Evolutionary conservation across 37 sponge, comb jelly and placozoan species (phyloP).

Genomic region (Lycopodina hypogea): DNA sequence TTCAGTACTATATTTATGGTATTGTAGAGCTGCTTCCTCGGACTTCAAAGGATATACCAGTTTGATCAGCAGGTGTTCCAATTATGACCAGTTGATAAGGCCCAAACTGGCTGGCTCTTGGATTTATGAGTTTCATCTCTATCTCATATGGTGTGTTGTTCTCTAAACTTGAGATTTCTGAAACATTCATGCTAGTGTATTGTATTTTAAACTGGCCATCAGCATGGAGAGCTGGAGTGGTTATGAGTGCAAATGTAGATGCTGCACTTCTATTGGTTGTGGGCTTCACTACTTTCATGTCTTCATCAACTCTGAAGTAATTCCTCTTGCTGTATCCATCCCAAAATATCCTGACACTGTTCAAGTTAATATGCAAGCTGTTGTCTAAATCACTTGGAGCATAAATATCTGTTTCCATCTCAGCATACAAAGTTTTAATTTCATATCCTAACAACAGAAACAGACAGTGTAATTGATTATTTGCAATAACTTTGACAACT

Average conservation of each 20-base stretch:
- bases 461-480: too few relatives aligned
- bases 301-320: neutral
- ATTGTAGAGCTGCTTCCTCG: too few relatives aligned
- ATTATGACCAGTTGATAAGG: too few relatives aligned
- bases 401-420: neutral
- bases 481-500: too few relatives aligned
- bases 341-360: neutral
- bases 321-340: neutral
- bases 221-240: neutral
- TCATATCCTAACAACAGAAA: neutral
- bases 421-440: neutral
- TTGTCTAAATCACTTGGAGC: neutral
- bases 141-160: too few relatives aligned
- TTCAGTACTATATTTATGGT: too few relatives aligned
- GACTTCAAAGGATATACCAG: too few relatives aligned
- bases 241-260: neutral
- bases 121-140: too few relatives aligned
- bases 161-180: too few relatives aligned
- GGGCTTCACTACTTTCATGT: neutral
- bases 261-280: slow-evolving; percentile 2
- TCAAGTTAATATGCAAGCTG: neutral
- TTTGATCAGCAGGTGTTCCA: too few relatives aligned
- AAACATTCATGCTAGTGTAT: neutral
- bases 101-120: too few relatives aligned
- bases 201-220: neutral